Conservation (phyloP, 2,888 invertebrate species). For the Drosophila fungiperda region DNA sequence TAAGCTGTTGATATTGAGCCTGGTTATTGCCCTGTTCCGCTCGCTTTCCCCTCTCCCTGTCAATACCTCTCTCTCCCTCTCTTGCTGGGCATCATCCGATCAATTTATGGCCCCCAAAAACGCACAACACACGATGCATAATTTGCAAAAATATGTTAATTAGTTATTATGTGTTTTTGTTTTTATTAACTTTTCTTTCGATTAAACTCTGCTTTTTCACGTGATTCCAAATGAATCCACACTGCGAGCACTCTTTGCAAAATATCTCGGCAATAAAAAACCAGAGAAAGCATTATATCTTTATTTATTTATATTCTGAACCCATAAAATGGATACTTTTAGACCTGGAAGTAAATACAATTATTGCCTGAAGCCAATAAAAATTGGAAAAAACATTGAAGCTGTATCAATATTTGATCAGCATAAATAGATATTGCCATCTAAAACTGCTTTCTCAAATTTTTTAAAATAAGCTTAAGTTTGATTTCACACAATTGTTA, state of each 20-base stretch:
- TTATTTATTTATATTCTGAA: not conserved
- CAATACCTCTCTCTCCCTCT: not conserved
- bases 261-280: conserved; percentile 2
- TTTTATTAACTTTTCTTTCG: conserved; percentile 25
- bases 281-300: not conserved
- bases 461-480: not conserved
- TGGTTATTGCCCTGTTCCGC: conserved; percentile 7
- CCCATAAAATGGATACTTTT: not conserved
- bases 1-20: conserved; percentile 28
- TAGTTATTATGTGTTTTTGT: conserved; percentile 24
- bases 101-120: conserved; percentile 46
- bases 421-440: not conserved
- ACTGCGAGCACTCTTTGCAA: conserved; percentile 10
- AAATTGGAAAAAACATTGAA: not conserved
- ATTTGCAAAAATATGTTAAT: conserved; percentile 71
- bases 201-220: conserved; percentile 11
- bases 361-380: not conserved
- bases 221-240: conserved; percentile 16
- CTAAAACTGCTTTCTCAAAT: not conserved
- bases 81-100: conserved; percentile 17
- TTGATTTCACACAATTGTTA: not conserved
- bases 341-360: not conserved
- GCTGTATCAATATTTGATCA: not conserved
- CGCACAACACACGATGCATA: conserved; percentile 41
- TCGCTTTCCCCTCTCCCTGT: not conserved